phyloP scores from a whole-genome alignment of 2,888 invertebrate genomes.

The Sinohyriopsis cumingii region DNA sequence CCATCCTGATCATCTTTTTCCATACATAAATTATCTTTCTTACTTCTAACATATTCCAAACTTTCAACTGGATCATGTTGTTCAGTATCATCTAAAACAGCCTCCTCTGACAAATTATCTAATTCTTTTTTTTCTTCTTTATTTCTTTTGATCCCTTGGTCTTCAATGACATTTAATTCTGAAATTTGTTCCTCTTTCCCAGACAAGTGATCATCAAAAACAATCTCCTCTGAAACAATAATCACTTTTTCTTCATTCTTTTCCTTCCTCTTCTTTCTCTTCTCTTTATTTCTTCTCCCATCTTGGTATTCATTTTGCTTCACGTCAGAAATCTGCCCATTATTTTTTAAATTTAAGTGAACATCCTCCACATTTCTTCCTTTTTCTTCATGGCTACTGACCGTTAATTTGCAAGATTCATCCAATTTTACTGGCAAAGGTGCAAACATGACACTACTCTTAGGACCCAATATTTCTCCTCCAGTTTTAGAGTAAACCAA shows the following conservation, averaged over 20 bases:
- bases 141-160: no score
- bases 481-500: background rate
- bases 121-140: no score
- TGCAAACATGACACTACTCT: background rate
- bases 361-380: no score
- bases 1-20: no score
- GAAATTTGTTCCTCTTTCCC: slow-evolving; percentile 5
- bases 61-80: no score
- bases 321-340: background rate
- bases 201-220: slow-evolving; percentile 6
- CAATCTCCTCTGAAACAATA: slow-evolving; percentile 8
- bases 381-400: no score
- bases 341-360: background rate
- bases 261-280: background rate
- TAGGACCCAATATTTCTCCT: background rate
- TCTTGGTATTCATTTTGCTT: background rate
- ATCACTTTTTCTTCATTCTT: background rate
- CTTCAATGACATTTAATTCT: background rate
- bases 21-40: no score
- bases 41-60: no score
- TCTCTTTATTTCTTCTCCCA: background rate
- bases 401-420: no score
- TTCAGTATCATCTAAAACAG: no score
- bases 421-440: no score
- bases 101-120: no score